Evolutionary conservation across 2,113 vertebrate species (phyloP).

Genomic region (Chlorocebus sabaeus): DNA sequence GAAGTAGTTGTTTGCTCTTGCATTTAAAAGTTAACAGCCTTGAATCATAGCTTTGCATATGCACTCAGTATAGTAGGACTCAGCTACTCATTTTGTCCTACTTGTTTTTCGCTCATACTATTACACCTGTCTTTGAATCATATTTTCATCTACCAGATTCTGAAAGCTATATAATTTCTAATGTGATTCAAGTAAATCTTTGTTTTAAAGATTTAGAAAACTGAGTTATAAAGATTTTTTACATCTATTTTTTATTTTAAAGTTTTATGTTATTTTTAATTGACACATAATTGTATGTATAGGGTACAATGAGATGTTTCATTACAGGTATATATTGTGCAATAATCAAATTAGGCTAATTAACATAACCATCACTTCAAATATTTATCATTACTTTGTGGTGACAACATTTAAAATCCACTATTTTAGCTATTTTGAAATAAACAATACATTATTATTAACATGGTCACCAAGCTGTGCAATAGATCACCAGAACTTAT

Average conservation of each 20-base stretch:
- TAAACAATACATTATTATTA: not conserved
- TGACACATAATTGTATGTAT: not conserved
- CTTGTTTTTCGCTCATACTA: not conserved
- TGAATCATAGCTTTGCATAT: not conserved
- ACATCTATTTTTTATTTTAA: not conserved
- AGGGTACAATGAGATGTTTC: not conserved
- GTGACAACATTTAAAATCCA: not conserved
- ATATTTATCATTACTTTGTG: not conserved
- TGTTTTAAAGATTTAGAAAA: slow-evolving; percentile 9
- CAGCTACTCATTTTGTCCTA: not conserved
- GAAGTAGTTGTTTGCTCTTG: not conserved
- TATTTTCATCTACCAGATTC: not conserved
- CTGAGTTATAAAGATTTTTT: not conserved
- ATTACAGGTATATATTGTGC: not conserved
- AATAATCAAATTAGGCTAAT: not conserved
- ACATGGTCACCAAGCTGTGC: not conserved
- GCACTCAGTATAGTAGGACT: not conserved
- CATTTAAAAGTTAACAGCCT: not conserved
- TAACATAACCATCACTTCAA: not conserved
- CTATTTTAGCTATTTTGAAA: not conserved
- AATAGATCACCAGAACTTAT: not conserved
- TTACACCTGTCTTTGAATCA: not conserved
- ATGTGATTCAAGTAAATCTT: not conserved
- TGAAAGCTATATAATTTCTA: not conserved
- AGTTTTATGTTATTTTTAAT: not conserved